phyloP scores from a whole-genome alignment of 2,888 invertebrate species.

The Alitta virens region DNA sequence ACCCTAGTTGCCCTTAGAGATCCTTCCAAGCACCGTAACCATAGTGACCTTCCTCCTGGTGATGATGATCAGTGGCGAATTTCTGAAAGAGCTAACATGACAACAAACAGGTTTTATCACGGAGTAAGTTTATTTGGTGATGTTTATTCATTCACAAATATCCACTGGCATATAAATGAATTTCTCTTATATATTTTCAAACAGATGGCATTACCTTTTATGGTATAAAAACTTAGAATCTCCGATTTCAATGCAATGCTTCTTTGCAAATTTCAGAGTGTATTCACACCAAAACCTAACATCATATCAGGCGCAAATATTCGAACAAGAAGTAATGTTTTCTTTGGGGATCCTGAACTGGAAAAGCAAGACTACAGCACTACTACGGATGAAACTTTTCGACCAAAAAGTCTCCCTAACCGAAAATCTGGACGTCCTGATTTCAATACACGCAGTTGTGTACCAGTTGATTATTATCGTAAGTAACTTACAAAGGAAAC shows the following conservation, averaged over 20 bases:
- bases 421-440: conserved; percentile 27
- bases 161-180: too few species aligned
- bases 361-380: conserved; percentile 40
- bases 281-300: conserved; percentile 28
- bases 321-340: conserved; percentile 45
- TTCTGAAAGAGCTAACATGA: conserved; percentile 36
- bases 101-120: conserved; percentile 42
- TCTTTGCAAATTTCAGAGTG: neutral
- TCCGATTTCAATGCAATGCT: neutral
- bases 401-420: conserved; percentile 26
- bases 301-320: conserved; percentile 45
- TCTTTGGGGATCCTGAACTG: conserved; percentile 44
- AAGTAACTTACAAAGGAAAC: conserved; percentile 8
- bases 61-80: conserved; percentile 38
- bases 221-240: too few species aligned
- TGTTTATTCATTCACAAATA: too few species aligned
- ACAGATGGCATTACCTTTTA: too few species aligned
- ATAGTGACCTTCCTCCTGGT: conserved; percentile 48
- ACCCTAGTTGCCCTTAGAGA: conserved; percentile 28
- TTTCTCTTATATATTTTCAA: too few species aligned
- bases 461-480: conserved; percentile 48
- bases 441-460: conserved; percentile 35
- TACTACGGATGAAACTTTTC: conserved; percentile 35
- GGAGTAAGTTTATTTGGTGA: conserved; percentile 19
- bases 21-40: conserved; percentile 43